Base-by-base conservation (phyloP, 1,140 invertebrate species). In the Atta cephalotes region DNA sequence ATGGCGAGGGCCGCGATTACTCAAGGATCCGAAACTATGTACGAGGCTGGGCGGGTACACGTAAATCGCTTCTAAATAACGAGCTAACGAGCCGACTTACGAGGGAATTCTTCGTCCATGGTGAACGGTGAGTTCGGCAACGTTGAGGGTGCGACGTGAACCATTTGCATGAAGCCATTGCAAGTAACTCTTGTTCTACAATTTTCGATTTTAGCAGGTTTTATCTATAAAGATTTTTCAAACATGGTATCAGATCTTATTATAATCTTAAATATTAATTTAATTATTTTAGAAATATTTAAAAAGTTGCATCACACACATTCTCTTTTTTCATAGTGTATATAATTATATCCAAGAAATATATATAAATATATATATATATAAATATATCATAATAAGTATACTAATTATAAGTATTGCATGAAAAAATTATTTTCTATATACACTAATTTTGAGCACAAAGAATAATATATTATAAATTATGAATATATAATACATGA, bases 11-110 rank as follows among this genome's bases (percentile, higher is more conserved):
- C 66, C 78, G 58, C 87, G 70, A 87, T 81, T 86, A 62, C 68
- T 77, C 77, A 56, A 76, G 82, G 74, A 80, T 74, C 84, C 86
- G 86, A 89, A 91, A 91, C 88, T 88, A 78, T 88, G 63, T 78
- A 60, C 58, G 65, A 68, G 65, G 62, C 58, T 65, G 53, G 68
- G 70, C 9, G 71, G 77, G 68, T 87, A 51, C 70, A 56, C 78
- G 89, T 86, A 92, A 93, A 92, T 93, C 90, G 89, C 88, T 65
- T 60, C 88, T 92, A 93, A 94, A 94, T 94, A 94, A 93, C 92
- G 88, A 89, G 91, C 93, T 94, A 94, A 94, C 93, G 93, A 93
- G 91, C 90, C 87, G 92, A 93, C 93, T 92, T 93, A 91, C 84
- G 76, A 39, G 88, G 71, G 79, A 78, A 88, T 91, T 89, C 89